phyloP scores from a whole-genome alignment of 2,113 vertebrate species.

The Rhinopithecus roxellana region DNA sequence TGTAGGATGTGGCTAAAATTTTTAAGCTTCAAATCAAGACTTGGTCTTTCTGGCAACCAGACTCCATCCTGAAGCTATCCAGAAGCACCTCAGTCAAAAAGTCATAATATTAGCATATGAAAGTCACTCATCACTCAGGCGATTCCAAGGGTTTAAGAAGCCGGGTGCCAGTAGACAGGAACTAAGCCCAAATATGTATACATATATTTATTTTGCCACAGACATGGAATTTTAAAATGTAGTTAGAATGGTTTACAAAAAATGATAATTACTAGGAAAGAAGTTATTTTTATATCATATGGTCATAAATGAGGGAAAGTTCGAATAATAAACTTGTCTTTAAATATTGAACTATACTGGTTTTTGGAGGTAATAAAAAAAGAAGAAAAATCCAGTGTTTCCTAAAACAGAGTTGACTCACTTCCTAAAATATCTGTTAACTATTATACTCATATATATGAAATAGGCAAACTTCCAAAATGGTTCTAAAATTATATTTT shows the following conservation, averaged over 20 bases:
- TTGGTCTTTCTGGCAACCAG: neutral
- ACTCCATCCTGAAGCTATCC: neutral
- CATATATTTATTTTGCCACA: neutral
- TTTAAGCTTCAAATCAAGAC: neutral
- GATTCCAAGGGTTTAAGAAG: neutral
- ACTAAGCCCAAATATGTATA: neutral
- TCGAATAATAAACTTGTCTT: neutral
- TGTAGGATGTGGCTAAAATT: neutral
- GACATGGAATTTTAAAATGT: neutral
- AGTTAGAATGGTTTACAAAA: neutral
- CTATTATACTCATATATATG: neutral
- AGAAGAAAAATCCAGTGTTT: neutral
- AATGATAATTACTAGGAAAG: neutral
- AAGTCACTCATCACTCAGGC: neutral
- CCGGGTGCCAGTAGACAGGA: neutral
- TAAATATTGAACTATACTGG: neutral
- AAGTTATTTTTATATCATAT: neutral
- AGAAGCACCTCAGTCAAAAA: neutral
- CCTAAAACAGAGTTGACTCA: neutral
- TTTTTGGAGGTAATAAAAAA: neutral
- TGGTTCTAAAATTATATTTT: neutral
- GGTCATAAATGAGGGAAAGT: neutral
- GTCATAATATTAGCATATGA: neutral
- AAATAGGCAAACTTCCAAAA: neutral
- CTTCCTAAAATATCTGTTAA: neutral